Percentiles rank a stretch among this genome's conserved stretches.
These are phyloP conservation scores for Eupithecia dodoneata DNA, from an alignment of 2,888 invertebrate species.

Conservation along the genomic window DNA sequence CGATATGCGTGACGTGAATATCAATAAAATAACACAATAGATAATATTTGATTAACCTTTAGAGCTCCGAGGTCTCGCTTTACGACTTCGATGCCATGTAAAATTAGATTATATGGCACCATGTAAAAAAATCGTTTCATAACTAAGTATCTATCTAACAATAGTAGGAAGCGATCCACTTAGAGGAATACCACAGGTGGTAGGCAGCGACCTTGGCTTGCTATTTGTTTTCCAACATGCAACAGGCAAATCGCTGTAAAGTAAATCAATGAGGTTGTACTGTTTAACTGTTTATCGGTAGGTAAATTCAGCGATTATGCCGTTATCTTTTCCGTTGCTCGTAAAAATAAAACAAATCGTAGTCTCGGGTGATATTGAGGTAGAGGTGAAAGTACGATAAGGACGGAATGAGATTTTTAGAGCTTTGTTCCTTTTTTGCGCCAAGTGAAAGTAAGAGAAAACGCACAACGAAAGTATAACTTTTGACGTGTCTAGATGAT, in stretches of 20 bases:
- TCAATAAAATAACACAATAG: conserved; percentile 56
- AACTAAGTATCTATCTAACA: neutral
- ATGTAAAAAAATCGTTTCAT: neutral
- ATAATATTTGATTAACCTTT: conserved; percentile 52
- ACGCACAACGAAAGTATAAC: conserved; percentile 38
- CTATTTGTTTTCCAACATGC: conserved; percentile 15
- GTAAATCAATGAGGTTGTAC: conserved; percentile 21
- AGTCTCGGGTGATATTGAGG: conserved; percentile 41
- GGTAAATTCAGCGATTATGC: conserved; percentile 12
- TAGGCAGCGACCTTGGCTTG: conserved; percentile 43
- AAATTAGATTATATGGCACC: neutral
- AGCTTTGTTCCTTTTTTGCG: conserved; percentile 40
- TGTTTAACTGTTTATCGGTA: conserved; percentile 12
- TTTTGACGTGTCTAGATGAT: conserved; percentile 26
- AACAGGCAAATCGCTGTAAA: conserved; percentile 20
- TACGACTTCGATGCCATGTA: conserved; percentile 28
- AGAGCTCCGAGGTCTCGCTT: conserved; percentile 44
- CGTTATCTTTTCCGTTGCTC: conserved; percentile 19
- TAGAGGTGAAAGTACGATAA: conserved; percentile 57
- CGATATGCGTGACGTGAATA: conserved; percentile 56
- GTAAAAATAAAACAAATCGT: conserved; percentile 32
- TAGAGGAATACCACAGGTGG: conserved; percentile 51
- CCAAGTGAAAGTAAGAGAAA: conserved; percentile 53
- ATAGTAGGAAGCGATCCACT: conserved; percentile 41
- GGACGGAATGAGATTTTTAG: conserved; percentile 41